Evolutionary conservation across 1,140 invertebrate genomes (phyloP), one percentile per base, ranked within the genome.

Genomic region (Hypsibius dujardini): DNA sequence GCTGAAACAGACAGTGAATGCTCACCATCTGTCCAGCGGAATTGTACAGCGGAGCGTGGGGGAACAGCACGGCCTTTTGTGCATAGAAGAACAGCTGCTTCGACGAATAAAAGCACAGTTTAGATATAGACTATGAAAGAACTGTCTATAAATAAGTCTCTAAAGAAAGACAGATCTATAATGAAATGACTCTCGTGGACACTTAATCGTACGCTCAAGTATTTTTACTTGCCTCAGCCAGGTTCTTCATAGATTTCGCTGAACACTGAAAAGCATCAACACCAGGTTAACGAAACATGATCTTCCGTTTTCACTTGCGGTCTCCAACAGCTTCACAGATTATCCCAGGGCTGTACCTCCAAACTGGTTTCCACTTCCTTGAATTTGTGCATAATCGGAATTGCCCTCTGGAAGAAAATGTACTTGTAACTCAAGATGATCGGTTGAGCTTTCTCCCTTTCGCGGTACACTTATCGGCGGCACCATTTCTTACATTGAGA

Each of bases 331-430:
- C 67, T 1, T 46, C 47, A 45, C 46, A 71, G 2, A 73, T 73
- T 60, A 56, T 73, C 1, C n/a, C 47, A 12, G 42, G 46, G 42
- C 59, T 1, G 28, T 82, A 88, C 87, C 83, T 98, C 95, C 74
- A 99, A 92, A 82, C 95, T 98, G 71, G 94, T 97, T 82, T 99
- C 96, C 70, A 99, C 91, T 85, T 99, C 95, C 69, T 90, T 86
- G 84, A 89, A 97, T 76, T 95, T 89, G 80, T 96, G 94, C 88
- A 98, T 96, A 70, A 96, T 92, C 70, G 90, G 87, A 79, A 93
- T 86, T 75, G 95, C 90, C 76, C 87, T 86, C 88, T 92, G 77
- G 62, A 85, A 85, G 76, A 62, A 71, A 74, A 76, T 74, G 47
- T 47, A 70, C 70, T 69, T 59, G 12, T 50, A 50, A 56, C n/a